Conservation (phyloP, 2,888 invertebrate species). For the Drosophila percnosoma region DNA sequence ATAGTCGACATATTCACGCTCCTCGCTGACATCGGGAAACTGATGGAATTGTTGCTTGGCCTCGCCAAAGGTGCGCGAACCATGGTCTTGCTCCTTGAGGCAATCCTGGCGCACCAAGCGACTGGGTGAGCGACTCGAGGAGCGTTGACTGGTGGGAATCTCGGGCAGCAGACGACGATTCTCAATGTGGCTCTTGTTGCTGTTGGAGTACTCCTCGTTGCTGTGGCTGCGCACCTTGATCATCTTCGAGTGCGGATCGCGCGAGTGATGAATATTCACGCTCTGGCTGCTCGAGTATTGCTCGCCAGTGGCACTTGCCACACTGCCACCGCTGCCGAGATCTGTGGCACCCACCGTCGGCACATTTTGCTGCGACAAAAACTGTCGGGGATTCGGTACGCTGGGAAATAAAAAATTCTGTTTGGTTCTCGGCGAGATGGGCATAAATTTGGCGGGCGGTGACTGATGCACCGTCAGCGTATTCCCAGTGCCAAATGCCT, state of each 20-base stretch:
- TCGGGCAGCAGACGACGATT: constrained; percentile 82
- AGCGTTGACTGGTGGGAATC: constrained; percentile 76
- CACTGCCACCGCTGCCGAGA: constrained; percentile 68
- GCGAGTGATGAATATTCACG: constrained; percentile 82
- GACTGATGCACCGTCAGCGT: constrained; percentile 81
- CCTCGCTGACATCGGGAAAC: constrained; percentile 81
- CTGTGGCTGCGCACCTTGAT: constrained; percentile 85
- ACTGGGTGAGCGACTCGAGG: constrained; percentile 80
- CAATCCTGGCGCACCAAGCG: constrained; percentile 84
- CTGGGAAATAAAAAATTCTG: constrained; percentile 84
- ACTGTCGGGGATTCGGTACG: constrained; percentile 82
- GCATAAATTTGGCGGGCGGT: constrained; percentile 82
- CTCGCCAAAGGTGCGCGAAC: constrained; percentile 82
- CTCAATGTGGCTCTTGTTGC: constrained; percentile 73
- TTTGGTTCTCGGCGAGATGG: constrained; percentile 84
- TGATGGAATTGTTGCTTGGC: constrained; percentile 83
- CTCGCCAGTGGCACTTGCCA: constrained; percentile 65
- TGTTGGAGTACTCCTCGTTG: constrained; percentile 84
- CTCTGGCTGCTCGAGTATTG: constrained; percentile 84
- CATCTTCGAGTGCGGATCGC: constrained; percentile 83
- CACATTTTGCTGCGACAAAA: constrained; percentile 84
- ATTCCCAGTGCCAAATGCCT: constrained; percentile 81
- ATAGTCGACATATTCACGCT: constrained; percentile 81
- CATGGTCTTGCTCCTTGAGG: constrained; percentile 81
- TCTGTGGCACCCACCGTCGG: constrained; percentile 81